Evolutionary conservation across 2,888 invertebrate species (phyloP).

Genomic region (Norana najaformis): DNA sequence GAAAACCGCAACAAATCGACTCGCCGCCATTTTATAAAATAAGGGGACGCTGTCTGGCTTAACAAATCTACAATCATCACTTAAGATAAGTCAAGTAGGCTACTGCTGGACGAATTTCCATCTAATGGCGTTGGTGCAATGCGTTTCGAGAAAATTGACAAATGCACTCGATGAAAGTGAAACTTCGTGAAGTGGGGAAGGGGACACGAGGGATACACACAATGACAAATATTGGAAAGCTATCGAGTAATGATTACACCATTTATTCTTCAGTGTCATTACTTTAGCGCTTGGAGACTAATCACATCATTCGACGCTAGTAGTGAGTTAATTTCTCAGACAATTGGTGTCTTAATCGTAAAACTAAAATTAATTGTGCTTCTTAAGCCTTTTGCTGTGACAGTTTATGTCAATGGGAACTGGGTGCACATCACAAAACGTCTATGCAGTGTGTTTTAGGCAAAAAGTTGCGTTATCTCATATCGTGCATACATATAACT

Average conservation of each 20-base stretch:
- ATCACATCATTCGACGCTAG: background rate
- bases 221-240: too few species aligned
- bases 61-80: too few species aligned
- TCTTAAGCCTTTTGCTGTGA: too few species aligned
- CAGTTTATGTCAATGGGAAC: too few species aligned
- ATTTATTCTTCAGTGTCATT: background rate
- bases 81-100: background rate
- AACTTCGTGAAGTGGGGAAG: background rate
- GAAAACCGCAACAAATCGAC: too few species aligned
- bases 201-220: background rate
- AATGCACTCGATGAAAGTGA: background rate
- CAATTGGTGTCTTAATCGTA: background rate
- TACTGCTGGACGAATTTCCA: background rate
- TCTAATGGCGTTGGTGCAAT: background rate
- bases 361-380: background rate
- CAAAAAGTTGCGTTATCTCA: too few species aligned
- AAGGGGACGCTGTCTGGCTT: too few species aligned
- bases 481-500: too few species aligned
- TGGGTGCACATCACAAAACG: slow-evolving; percentile 13
- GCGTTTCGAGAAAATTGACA: background rate
- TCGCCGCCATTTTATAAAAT: too few species aligned
- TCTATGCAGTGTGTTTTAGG: background rate
- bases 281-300: background rate
- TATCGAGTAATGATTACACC: background rate
- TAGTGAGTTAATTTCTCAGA: background rate